A percentile compares a stretch with the other conserved stretches of the same genome.
Conservation (phyloP, 2,797 vertebrate species). For the Dromococcyx pavoninus region DNA sequence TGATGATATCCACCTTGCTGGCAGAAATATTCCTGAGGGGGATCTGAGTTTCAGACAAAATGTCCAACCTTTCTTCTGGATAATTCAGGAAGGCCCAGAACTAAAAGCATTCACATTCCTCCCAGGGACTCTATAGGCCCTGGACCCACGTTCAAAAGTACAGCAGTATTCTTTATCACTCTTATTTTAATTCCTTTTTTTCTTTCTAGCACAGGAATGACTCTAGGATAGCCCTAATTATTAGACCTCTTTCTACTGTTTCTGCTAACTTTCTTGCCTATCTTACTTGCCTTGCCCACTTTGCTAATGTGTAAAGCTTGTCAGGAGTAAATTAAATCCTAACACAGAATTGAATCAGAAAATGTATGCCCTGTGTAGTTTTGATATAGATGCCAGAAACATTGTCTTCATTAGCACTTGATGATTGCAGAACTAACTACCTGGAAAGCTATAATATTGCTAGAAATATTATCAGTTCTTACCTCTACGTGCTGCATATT, state of each 20-base stretch:
- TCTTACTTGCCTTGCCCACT: background rate
- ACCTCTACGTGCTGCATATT: background rate
- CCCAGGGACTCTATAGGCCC: background rate
- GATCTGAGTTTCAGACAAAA: background rate
- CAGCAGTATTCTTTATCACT: background rate
- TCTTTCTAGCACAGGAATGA: background rate
- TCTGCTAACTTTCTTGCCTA: background rate
- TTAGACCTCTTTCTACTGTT: background rate
- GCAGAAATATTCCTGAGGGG: background rate
- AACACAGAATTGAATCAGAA: background rate
- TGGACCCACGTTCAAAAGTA: rapidly evolving
- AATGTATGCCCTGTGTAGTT: background rate
- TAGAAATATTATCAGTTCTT: background rate
- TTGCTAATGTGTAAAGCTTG: background rate
- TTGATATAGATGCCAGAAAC: background rate
- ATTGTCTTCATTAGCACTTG: background rate
- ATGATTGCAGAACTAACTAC: background rate
- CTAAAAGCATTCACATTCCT: background rate
- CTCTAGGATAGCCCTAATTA: background rate
- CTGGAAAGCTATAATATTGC: background rate
- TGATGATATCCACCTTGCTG: background rate
- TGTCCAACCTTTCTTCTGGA: background rate
- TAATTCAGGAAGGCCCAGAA: background rate
- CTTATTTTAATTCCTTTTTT: background rate
- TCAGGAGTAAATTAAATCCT: background rate